phyloP scores from a whole-genome alignment of 2,113 vertebrate genomes.

The Daubentonia madagascariensis region DNA sequence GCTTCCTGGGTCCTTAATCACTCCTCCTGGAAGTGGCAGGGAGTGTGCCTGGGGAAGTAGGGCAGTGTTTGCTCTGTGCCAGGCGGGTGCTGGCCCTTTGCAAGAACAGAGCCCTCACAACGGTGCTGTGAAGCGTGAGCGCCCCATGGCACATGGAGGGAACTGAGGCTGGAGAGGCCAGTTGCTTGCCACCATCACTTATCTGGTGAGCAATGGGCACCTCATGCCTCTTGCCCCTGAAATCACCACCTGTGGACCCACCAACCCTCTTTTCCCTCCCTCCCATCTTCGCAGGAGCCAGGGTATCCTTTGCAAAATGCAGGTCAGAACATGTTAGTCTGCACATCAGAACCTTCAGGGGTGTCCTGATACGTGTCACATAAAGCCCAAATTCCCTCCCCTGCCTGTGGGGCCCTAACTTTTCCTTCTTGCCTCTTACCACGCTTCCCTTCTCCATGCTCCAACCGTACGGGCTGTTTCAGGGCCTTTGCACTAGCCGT shows the following conservation, averaged over 20 bases:
- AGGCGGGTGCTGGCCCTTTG: neutral
- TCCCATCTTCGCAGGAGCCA: accelerated
- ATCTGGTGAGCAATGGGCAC: neutral
- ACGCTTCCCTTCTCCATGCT: neutral
- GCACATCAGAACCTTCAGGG: neutral
- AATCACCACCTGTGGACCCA: accelerated
- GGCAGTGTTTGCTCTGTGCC: neutral
- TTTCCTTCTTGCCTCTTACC: neutral
- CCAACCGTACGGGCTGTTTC: neutral
- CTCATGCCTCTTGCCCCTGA: neutral
- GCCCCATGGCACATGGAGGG: neutral
- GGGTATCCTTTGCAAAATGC: neutral
- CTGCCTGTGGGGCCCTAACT: neutral
- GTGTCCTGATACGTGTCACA: neutral
- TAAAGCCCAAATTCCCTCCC: neutral
- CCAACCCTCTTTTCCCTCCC: neutral
- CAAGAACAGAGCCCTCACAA: no score
- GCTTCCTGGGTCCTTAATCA: neutral
- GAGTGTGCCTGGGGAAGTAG: neutral
- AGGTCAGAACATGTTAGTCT: neutral
- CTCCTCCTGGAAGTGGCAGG: neutral
- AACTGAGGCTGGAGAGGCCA: neutral
- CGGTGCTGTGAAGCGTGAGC: accelerated
- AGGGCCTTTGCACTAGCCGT: neutral
- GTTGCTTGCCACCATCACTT: neutral